Percentiles rank a stretch among this genome's conserved stretches.
Evolutionary conservation across 2,797 vertebrate genomes (phyloP).

Genomic region (Gadopsis marmoratus): DNA sequence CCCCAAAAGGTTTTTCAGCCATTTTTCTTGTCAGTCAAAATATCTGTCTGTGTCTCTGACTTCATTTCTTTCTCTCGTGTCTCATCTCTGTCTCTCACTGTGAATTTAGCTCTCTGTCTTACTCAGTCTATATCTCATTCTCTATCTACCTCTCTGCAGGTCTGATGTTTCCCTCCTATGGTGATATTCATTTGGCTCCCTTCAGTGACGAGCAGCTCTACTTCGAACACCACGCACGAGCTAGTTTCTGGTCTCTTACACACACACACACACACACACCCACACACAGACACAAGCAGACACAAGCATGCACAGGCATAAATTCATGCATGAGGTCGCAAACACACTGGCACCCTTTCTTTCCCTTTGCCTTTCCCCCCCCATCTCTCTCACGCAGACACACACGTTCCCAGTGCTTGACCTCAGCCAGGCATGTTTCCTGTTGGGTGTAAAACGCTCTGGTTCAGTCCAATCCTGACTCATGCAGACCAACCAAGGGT

Average conservation of each 20-base stretch:
- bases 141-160: constrained; percentile 74
- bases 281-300: too few species aligned
- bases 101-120: not conserved
- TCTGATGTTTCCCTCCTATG: constrained; percentile 87
- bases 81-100: not conserved
- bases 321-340: constrained; percentile 47
- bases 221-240: constrained; percentile 84
- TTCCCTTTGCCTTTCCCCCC: not conserved
- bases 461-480: constrained; percentile 57
- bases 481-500: constrained; percentile 3
- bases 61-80: not conserved
- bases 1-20: not conserved
- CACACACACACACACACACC: too few species aligned
- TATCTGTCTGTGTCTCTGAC: not conserved
- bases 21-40: not conserved
- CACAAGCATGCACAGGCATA: constrained; percentile 17
- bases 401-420: constrained; percentile 34
- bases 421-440: constrained; percentile 65
- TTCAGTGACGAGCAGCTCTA: constrained; percentile 90
- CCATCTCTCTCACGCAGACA: constrained; percentile 4
- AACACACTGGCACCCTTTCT: constrained; percentile 50
- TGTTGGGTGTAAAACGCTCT: constrained; percentile 66
- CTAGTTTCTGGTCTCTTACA: constrained; percentile 85
- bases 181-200: constrained; percentile 87
- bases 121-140: not conserved